These are phyloP conservation scores for Clarias pachynema DNA, from an alignment of 2,797 vertebrate species.

Conservation along the genomic window DNA sequence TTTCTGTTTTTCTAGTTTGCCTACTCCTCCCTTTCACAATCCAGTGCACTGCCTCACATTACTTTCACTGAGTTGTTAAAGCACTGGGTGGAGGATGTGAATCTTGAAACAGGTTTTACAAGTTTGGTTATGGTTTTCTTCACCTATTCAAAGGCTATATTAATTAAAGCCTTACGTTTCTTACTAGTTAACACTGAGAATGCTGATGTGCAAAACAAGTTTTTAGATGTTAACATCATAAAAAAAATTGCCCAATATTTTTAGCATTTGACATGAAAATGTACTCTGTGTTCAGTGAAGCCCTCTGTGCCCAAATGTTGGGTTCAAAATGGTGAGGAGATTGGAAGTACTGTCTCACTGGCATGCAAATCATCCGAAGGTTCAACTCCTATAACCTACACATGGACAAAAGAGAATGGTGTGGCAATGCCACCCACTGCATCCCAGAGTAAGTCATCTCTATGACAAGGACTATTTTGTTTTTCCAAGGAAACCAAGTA, in stretches of 20 bases:
- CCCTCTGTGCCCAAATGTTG: constrained; percentile 77
- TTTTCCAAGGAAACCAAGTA: not conserved
- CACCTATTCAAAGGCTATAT: not conserved
- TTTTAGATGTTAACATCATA: not conserved
- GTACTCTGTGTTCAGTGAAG: constrained; percentile 59
- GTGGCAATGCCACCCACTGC: constrained; percentile 65
- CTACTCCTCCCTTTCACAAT: constrained; percentile 33
- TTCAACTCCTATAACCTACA: constrained; percentile 70
- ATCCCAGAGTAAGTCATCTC: constrained; percentile 54
- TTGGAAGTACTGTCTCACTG: constrained; percentile 68
- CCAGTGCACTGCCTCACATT: not conserved
- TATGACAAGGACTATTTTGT: not conserved
- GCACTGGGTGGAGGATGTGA: constrained; percentile 1
- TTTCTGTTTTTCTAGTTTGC: constrained; percentile 67
- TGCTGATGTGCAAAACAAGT: not conserved
- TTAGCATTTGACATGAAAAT: not conserved
- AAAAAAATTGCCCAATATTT: not conserved
- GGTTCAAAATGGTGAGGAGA: constrained; percentile 74
- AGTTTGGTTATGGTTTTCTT: not conserved
- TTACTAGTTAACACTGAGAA: too few species aligned
- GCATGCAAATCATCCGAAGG: constrained; percentile 68
- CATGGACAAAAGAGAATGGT: constrained; percentile 70
- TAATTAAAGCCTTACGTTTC: not conserved
- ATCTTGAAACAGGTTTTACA: not conserved
- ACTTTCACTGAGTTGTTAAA: not conserved